These are phyloP conservation scores for Aurelia sp. DNA, from an alignment of 30 jellyfish, hydroid and myxozoan genomes.

Conservation along the genomic window DNA sequence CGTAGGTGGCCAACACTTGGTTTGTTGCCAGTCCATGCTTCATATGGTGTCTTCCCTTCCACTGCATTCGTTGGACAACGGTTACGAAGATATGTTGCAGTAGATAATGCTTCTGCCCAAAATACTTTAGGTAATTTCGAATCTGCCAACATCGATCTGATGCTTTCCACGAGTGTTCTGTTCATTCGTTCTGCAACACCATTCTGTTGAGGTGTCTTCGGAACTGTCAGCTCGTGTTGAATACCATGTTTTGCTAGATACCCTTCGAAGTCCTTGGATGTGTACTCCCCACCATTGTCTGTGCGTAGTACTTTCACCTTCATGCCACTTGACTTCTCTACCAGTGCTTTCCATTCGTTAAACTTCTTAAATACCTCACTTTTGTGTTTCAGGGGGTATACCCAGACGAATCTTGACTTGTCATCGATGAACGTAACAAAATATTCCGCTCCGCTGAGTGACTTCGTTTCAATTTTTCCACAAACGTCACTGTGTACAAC, in stretches of 20 bases:
- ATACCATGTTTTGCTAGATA: background rate
- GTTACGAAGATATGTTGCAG: too few relatives aligned
- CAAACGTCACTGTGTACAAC: conserved; percentile 73
- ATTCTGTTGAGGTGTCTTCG: too few relatives aligned
- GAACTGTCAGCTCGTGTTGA: too few relatives aligned
- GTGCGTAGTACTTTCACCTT: conserved; percentile 35
- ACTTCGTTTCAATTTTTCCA: conserved; percentile 46
- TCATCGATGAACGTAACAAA: conserved; percentile 53
- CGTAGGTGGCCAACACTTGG: conserved; percentile 59
- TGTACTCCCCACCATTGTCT: conserved; percentile 81
- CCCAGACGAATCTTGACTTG: conserved; percentile 6
- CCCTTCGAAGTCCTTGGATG: conserved; percentile 52
- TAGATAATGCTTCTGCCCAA: too few relatives aligned
- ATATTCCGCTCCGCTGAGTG: conserved; percentile 51
- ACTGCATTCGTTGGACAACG: background rate
- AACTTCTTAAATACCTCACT: conserved; percentile 49
- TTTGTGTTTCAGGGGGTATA: conserved; percentile 35
- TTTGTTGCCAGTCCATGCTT: conserved; percentile 51
- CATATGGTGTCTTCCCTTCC: conserved; percentile 58
- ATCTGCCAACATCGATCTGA: too few relatives aligned
- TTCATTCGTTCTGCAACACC: too few relatives aligned
- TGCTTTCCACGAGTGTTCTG: too few relatives aligned
- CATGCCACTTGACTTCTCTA: conserved; percentile 38
- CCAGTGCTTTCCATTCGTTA: conserved; percentile 38
- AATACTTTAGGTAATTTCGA: too few relatives aligned